Evolutionary conservation across 2,888 invertebrate genomes (phyloP).

Genomic region (Xestoiulus laeticollis): DNA sequence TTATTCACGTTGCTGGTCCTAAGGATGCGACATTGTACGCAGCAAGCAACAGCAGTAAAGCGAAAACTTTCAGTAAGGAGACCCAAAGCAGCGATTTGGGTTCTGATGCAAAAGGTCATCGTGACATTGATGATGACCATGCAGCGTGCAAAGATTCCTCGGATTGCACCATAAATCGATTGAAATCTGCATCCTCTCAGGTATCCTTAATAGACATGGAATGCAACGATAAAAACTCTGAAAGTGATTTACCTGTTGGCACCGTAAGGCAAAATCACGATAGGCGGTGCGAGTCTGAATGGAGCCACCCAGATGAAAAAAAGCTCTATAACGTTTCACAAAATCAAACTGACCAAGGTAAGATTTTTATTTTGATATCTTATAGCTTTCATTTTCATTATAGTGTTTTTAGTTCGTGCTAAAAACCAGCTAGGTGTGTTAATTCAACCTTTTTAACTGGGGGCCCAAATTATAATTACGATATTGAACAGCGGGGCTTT

Average conservation of each 20-base stretch:
- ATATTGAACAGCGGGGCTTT: no score
- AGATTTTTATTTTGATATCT: background rate
- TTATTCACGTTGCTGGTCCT: constrained; percentile 53
- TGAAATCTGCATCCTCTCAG: background rate
- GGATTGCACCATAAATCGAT: background rate
- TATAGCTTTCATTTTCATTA: no score
- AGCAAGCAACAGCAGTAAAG: background rate
- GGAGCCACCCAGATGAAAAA: constrained; percentile 2
- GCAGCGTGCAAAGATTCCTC: background rate
- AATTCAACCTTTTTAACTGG: no score
- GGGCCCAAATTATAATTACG: no score
- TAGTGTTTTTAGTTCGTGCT: no score
- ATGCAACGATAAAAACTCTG: background rate
- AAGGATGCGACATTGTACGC: background rate
- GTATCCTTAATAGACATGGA: constrained; percentile 36
- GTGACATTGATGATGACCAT: background rate
- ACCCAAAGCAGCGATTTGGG: background rate
- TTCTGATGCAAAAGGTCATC: background rate
- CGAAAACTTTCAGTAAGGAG: background rate
- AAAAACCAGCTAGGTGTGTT: no score
- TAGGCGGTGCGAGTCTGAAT: constrained; percentile 42
- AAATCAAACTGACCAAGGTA: constrained; percentile 50
- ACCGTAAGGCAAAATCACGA: background rate
- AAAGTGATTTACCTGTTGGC: background rate
- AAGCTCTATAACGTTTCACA: background rate